phyloP scores from a whole-genome alignment of 2,797 vertebrate species.

The Gymnothorax reevesii region DNA sequence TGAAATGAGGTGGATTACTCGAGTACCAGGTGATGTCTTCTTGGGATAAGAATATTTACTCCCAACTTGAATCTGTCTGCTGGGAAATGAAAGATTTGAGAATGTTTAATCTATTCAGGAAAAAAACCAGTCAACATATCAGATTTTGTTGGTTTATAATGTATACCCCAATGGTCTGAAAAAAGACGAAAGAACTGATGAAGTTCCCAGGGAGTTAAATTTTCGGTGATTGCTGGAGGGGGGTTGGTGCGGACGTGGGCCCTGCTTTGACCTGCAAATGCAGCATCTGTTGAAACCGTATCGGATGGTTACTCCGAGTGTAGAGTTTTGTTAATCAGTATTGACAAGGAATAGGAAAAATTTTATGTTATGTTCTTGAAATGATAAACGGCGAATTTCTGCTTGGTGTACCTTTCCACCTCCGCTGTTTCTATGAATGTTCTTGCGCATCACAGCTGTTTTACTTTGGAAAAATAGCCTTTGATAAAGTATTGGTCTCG shows the following conservation, averaged over 20 bases:
- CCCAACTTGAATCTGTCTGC: too few relatives aligned
- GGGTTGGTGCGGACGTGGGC: background rate
- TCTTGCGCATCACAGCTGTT: background rate
- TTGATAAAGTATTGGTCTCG: slow-evolving; percentile 37
- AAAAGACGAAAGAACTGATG: too few relatives aligned
- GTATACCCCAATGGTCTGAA: too few relatives aligned
- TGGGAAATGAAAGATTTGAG: too few relatives aligned
- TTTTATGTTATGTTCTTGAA: background rate
- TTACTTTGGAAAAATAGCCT: slow-evolving; percentile 42
- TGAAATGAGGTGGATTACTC: too few relatives aligned
- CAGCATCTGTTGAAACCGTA: background rate
- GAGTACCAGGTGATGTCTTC: too few relatives aligned
- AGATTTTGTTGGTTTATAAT: too few relatives aligned
- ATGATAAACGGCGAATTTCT: background rate
- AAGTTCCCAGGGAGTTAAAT: background rate
- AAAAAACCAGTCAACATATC: too few relatives aligned
- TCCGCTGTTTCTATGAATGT: background rate
- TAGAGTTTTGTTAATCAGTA: background rate
- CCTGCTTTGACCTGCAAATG: background rate
- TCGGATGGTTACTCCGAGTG: background rate
- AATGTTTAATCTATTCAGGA: too few relatives aligned
- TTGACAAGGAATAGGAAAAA: background rate
- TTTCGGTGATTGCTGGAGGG: background rate
- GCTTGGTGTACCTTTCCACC: background rate
- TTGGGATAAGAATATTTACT: too few relatives aligned